Evolutionary conservation across 2,888 invertebrate species (phyloP), one percentile per base, ranked within the genome.

Genomic region (Temnothorax unifasciatus): DNA sequence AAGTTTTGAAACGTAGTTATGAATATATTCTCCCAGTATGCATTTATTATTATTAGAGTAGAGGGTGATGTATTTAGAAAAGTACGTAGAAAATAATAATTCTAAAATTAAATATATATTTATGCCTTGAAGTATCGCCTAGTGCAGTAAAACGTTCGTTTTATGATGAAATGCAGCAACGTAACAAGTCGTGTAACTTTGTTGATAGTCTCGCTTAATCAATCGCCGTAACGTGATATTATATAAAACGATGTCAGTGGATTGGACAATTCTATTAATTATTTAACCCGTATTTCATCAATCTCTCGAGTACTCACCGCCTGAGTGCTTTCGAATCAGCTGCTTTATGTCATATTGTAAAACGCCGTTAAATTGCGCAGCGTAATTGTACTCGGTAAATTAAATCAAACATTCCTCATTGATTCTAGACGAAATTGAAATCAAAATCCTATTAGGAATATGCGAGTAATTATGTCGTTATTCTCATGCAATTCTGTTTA

Each of bases 351-450:
- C 59, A 81, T 71, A 81, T 81, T 81, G 79, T 81, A 81, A 81
- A 81, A 81, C 54, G 59, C 74, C 79, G 79, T 73, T 81, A 81
- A 81, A 81, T 81, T 81, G 74, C 73, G 79, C 74, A 57, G 59
- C 79, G 79, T 81, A 81, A 81, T 81, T 81, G 79, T 73, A 73
- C 74, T 59, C 79, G 59, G 74, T 59, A 73, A 47, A 81, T 81
- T 81, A 81, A 81, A 81, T 81, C 59, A 73, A 81, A 81, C 74
- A 81, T 81, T 81, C 74, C 79, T 81, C 79, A 81, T 81, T 81
- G 79, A 81, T 81, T 81, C 38, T 81, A 81, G 79, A 73, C 79
- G 59, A 81, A 81, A 81, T 81, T 81, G 73, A 81, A 73, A 81
- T 81, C 34, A 81, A 81, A 81, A 81, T 81, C 74, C 74, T 73